Base-by-base conservation (phyloP, 92 coral and sea anemone species). In the Porites evermanni region DNA sequence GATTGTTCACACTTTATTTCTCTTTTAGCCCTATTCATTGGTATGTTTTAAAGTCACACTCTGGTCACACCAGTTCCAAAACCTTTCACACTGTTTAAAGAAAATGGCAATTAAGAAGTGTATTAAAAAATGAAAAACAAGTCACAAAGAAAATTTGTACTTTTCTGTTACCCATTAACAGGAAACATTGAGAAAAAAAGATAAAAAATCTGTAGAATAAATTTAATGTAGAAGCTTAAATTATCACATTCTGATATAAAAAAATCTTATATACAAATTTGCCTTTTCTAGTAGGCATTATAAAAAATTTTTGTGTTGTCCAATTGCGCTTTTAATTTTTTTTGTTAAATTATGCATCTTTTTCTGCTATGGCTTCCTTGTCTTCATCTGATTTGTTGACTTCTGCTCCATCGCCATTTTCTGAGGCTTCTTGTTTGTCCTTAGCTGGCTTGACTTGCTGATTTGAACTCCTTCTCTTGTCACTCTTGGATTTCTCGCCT, bases 361-460 rank as follows among this genome's bases (percentile, higher is more conserved):
- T 4, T 58, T 85, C 83, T n/a, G 83, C 47, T 9, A 60, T 50
- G 11, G 83, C 56, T 17, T 85, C 88, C 56, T 84, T 84, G 59
- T 75, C 82, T 54, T 84, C 82, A 52, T 84, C 88, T 51, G 75
- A 38, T 66, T 77, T 73, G 82, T 79, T 66, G 24, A 84, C 74
- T 32, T 79, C 67, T 58, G 77, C 8, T n/a, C 67, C 76, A 20
- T 79, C 72, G 1, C 87, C 70, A 53, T 50, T 81, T 9, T 80
- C 90, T 8, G 86, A 73, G 12, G 83, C 63, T 12, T 87, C 93
- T 11, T 70, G 88, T 50, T 87, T 91, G 16, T 64, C 89, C 52
- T 72, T 79, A 4, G 61, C 85, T 13, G 81, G 10, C 50, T 82
- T 82, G 19, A 76, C 85, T 53, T 78, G 84, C 13, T 75, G 83